Evolutionary conservation across 2,113 vertebrate species (phyloP), one percentile per base, ranked within the genome.

Genomic region (Pseudolaguvia tuberculata): DNA sequence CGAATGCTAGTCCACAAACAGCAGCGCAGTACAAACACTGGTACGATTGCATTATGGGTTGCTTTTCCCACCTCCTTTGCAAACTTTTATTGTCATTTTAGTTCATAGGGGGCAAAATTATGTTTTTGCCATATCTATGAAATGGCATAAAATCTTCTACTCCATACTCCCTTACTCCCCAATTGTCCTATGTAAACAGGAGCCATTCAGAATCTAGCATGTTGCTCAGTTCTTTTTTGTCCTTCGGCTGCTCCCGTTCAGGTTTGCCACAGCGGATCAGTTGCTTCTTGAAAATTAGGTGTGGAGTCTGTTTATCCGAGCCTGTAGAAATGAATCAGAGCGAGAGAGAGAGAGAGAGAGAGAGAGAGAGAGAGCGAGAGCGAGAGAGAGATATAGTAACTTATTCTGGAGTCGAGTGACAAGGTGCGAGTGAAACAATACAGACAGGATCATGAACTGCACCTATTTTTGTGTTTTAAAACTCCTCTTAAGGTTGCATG

Each of bases 391-490:
- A 58, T 48, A 75, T 66, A 75, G 53, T 23, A 23, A 66, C 51
- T 75, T 68, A 75, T 75, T 58, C 63, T 75, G 73, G 51, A 66
- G 35, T 66, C 47, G 35, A 42, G 18, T 75, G 73, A 75, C 62
- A 56, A 56, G 73, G 73, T 75, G 73, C 8, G 52, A 75, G 53
- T 59, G 65, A 76, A 35, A 59, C 25, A 39, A 25, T 35, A 20
- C 73, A 76, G 74, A 59, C 31, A 56, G 18, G 45, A 59, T 11
- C 47, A 52, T 48, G 42, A 51, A 68, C 55, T 70, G 42, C 14
- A 5, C 31, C 51, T 56, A 42, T 12, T 55, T 6, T 21, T 23
- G 23, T 52, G 13, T 70, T 27, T 59, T 62, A 48, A 23, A 52
- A 15, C 55, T 61, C 29, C 45, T 51, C 74, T 51, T 11, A 4